Percentiles rank a stretch among this genome's conserved stretches.
Conservation (phyloP, 1,140 invertebrate species). For the Apis cerana region DNA sequence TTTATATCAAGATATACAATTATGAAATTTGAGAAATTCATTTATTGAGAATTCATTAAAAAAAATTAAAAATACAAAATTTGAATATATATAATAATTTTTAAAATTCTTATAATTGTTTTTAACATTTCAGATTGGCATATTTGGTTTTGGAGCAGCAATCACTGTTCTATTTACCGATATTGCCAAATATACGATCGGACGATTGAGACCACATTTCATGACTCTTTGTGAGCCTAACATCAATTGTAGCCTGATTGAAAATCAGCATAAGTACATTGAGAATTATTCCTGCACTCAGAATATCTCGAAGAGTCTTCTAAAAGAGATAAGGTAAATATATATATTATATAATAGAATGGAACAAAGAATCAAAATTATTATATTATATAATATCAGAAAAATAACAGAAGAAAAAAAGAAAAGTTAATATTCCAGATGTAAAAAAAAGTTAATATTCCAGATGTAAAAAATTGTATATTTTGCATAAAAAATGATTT, state of each 20-base stretch:
- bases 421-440: too few species aligned
- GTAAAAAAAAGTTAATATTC: too few species aligned
- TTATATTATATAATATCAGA: too few species aligned
- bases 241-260: constrained; percentile 82
- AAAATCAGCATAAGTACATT: constrained; percentile 85
- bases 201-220: constrained; percentile 95
- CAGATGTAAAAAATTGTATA: too few species aligned
- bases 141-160: constrained; percentile 93
- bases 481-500: too few species aligned
- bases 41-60: too few species aligned
- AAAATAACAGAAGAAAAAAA: too few species aligned
- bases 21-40: too few species aligned
- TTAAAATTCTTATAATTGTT: not conserved
- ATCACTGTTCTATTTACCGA: constrained; percentile 92
- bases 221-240: constrained; percentile 87
- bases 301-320: constrained; percentile 81
- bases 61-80: too few species aligned
- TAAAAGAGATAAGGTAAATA: constrained; percentile 86
- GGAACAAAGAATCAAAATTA: too few species aligned
- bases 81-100: not conserved
- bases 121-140: constrained; percentile 81
- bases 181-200: constrained; percentile 95
- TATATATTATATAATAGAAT: too few species aligned
- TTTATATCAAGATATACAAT: too few species aligned
- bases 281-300: constrained; percentile 84